These are phyloP conservation scores for Baronia brevicornis DNA, from an alignment of 2,888 invertebrate genomes.

Conservation along the genomic window DNA sequence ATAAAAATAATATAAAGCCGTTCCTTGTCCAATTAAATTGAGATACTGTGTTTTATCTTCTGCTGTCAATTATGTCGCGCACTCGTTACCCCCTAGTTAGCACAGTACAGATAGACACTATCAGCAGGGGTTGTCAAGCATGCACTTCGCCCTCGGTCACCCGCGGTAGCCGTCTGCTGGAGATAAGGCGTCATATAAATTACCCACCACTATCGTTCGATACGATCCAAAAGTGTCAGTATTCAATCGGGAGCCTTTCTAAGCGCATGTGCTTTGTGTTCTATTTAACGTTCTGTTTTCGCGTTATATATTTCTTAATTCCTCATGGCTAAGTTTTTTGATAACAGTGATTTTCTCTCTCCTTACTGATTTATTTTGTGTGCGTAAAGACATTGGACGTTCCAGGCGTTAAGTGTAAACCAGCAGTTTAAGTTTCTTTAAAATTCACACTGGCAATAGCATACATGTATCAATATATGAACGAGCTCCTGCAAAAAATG, in stretches of 20 bases:
- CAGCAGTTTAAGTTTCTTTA: conserved; percentile 27
- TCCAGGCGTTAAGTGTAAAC: conserved; percentile 11
- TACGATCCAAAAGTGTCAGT: conserved; percentile 32
- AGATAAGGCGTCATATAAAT: conserved; percentile 62
- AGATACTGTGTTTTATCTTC: conserved; percentile 16
- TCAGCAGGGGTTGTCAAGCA: conserved; percentile 42
- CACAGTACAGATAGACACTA: conserved; percentile 50
- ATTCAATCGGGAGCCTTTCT: conserved; percentile 20
- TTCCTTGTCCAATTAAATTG: too few species aligned
- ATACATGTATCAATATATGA: conserved; percentile 65
- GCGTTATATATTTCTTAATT: conserved; percentile 19
- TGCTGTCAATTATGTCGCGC: conserved; percentile 29
- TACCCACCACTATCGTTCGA: conserved; percentile 32
- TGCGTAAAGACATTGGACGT: conserved; percentile 22
- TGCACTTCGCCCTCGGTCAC: conserved; percentile 48
- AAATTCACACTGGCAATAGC: conserved; percentile 44
- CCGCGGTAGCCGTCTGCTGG: conserved; percentile 39
- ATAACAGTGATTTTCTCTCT: conserved; percentile 58
- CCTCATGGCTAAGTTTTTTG: conserved; percentile 66
- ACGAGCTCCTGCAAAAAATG: conserved; percentile 65
- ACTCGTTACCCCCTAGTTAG: conserved; percentile 66
- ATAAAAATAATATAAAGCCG: too few species aligned
- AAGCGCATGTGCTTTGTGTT: conserved; percentile 28
- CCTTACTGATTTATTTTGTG: conserved; percentile 44
- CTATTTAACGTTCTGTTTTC: conserved; percentile 8